phyloP scores from a whole-genome alignment of 2,888 invertebrate species.

The Zygothrica quintamaculata region DNA sequence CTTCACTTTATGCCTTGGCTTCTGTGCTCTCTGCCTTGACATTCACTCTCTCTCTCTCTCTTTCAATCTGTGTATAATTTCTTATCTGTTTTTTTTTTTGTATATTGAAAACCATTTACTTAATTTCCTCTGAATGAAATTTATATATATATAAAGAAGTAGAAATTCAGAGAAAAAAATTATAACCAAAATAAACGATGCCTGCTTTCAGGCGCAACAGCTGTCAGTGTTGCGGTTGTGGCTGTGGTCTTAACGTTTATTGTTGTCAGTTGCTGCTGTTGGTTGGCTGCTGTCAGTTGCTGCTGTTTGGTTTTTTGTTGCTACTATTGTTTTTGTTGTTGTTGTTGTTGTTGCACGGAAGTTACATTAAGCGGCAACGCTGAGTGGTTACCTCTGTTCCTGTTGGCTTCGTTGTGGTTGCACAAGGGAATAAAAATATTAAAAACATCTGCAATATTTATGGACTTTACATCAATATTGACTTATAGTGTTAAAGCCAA shows the following conservation, averaged over 20 bases:
- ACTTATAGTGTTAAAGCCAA: conserved; percentile 40
- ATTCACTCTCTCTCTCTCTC: conserved; percentile 6
- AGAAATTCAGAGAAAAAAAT: conserved; percentile 1
- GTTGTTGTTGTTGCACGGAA: conserved; percentile 15
- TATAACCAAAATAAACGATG: conserved; percentile 44
- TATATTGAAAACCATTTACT: conserved; percentile 43
- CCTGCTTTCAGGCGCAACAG: conserved; percentile 54
- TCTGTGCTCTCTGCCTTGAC: not conserved
- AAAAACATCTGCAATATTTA: conserved; percentile 42
- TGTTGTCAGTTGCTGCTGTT: conserved; percentile 20
- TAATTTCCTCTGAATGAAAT: conserved; percentile 34
- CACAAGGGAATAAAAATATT: conserved; percentile 25
- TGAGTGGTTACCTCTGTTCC: conserved; percentile 33
- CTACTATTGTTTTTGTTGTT: conserved; percentile 3
- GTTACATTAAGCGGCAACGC: conserved; percentile 40
- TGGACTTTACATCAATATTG: conserved; percentile 28
- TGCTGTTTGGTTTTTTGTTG: conserved; percentile 1
- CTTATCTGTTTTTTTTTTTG: conserved; percentile 31
- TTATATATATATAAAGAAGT: conserved; percentile 21
- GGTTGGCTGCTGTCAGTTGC: conserved; percentile 25
- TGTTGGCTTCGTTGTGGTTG: conserved; percentile 12
- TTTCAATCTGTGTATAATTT: not conserved
- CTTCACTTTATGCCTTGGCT: not conserved
- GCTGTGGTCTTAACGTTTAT: conserved; percentile 12
- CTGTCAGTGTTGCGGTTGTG: conserved; percentile 58